These are phyloP conservation scores for Apomyelois bistriatella DNA, from an alignment of 2,888 invertebrate genomes.

Conservation along the genomic window DNA sequence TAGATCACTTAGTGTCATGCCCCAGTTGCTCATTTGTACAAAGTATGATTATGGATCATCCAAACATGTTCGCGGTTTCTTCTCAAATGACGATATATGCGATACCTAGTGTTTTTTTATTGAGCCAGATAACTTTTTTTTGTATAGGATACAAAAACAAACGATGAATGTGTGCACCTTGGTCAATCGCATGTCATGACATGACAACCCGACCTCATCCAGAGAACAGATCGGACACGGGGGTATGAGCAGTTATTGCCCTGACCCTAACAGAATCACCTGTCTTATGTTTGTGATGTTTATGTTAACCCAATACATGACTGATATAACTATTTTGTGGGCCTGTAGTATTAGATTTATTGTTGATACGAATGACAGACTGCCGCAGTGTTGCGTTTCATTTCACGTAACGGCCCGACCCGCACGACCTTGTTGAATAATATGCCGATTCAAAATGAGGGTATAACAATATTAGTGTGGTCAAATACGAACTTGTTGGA, in stretches of 20 bases:
- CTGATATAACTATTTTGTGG: conserved; percentile 1
- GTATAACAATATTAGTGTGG: too few species aligned
- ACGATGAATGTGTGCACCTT: background rate
- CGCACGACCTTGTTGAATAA: too few species aligned
- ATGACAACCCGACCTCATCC: conserved; percentile 2
- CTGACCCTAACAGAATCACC: conserved; percentile 9
- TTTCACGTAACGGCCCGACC: background rate
- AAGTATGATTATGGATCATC: too few species aligned
- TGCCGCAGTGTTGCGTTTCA: background rate
- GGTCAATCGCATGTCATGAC: background rate
- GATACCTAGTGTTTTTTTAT: too few species aligned
- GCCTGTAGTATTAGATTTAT: background rate
- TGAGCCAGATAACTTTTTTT: too few species aligned
- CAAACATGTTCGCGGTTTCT: too few species aligned
- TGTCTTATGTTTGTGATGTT: conserved; percentile 1
- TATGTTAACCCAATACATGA: conserved; percentile 1
- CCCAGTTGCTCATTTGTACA: too few species aligned
- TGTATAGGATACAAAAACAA: background rate
- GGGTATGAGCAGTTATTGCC: conserved; percentile 2
- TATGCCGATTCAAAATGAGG: too few species aligned
- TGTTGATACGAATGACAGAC: background rate
- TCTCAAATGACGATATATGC: too few species aligned
- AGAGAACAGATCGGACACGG: background rate
- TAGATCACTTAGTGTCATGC: too few species aligned
- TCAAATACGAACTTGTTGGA: too few species aligned